Conservation (phyloP, 2,113 vertebrate species). For the Oryzias curvinotus region DNA sequence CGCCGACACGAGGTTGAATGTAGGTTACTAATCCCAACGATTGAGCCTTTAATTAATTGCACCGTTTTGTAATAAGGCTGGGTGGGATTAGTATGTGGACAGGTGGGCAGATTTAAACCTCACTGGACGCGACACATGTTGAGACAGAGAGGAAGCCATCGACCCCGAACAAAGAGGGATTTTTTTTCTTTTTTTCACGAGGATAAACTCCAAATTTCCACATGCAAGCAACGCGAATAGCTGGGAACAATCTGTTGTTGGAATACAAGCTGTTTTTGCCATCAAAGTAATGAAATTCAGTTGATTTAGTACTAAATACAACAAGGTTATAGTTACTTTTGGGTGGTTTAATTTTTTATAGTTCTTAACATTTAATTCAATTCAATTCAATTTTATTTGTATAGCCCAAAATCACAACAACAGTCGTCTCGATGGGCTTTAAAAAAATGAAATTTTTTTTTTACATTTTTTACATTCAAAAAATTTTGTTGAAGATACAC, state of each 20-base stretch:
- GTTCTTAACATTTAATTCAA: no score
- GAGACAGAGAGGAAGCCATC: conserved; percentile 59
- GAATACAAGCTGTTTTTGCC: neutral
- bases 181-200: conserved; percentile 41
- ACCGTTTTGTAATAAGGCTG: conserved; percentile 68
- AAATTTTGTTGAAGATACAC: no score
- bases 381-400: no score
- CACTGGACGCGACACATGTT: conserved; percentile 70
- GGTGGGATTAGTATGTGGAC: conserved; percentile 69
- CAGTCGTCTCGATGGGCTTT: no score
- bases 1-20: conserved; percentile 50
- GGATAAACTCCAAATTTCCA: conserved; percentile 56
- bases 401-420: no score
- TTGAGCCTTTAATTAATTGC: conserved; percentile 76
- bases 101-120: conserved; percentile 75
- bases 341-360: no score
- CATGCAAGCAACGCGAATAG: conserved; percentile 10
- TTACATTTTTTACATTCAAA: no score
- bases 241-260: conserved; percentile 8
- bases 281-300: no score
- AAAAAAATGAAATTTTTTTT: no score
- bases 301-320: no score
- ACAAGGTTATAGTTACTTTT: no score
- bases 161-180: conserved; percentile 66
- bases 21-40: conserved; percentile 69